Base-by-base conservation (phyloP, 2,113 vertebrate species). In the Podarcis cretensis region DNA sequence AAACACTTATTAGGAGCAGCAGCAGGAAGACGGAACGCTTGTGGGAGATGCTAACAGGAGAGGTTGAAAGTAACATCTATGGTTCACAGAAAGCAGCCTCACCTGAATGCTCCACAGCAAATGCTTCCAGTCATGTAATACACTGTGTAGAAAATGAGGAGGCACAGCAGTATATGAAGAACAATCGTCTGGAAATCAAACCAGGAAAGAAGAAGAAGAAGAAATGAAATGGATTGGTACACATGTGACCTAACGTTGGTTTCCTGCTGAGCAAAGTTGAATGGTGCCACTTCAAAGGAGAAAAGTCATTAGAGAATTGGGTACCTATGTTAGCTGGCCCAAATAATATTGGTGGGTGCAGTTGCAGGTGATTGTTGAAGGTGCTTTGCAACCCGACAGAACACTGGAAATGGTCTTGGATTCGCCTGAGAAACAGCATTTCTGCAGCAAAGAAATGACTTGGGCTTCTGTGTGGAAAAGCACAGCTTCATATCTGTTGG, bases 51-150 rank as follows among this genome's bases (percentile, higher is more conserved):
- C 71, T 35, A 9, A 25, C 18, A 5, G 16, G 30, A 27, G 16
- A 25, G 25, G 16, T 54, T 65, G 27, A 54, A 14, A 5, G 5
- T 35, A 35, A 81, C 30, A 66, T 54, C 77, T 54, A 25, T 21
- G 16, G 4, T 69, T 48, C 32, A 35, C 43, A 37, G 14, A 2
- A 2, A 77, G 18, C 27, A 6, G 32, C 74, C 95, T 95, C 90
- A 97, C 97, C 95, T 97, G 96, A 98, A 97, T 65, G 95, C 95
- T 75, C 97, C 97, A 66, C 97, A 97, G 77, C 96, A 97, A 80
- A 97, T 93, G 30, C 97, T 97, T 48, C 93, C 96, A 13, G 96
- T 96, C 96, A 97, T 97, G 92, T 97, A 97, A 90, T 97, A 97
- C 37, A 97, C 90, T 57, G 96, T 95, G 94, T 97, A 97, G 93